phyloP scores from a whole-genome alignment of 2,113 vertebrate genomes.

The Mastomys coucha region DNA sequence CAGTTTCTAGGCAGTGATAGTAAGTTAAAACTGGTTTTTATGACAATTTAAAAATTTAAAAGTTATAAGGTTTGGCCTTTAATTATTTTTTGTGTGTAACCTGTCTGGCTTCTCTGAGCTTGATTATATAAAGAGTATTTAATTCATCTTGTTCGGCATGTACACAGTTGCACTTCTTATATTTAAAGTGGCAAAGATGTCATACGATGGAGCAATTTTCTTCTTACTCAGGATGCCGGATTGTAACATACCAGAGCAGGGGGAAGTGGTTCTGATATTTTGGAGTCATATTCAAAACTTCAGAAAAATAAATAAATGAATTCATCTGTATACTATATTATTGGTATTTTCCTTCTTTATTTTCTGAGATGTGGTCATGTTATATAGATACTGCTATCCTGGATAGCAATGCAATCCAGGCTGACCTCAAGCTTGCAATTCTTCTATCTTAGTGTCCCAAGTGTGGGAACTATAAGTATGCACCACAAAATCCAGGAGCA shows the following conservation, averaged over 20 bases:
- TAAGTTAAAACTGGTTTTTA: not conserved
- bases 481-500: not conserved
- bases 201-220: not conserved
- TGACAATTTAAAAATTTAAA: not conserved
- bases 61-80: not conserved
- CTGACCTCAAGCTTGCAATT: not conserved
- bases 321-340: not conserved
- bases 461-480: no score
- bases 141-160: not conserved
- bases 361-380: not conserved
- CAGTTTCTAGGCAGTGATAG: not conserved
- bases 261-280: conserved; percentile 55
- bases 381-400: not conserved
- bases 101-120: not conserved
- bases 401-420: not conserved
- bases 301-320: not conserved
- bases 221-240: conserved; percentile 64
- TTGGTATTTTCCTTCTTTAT: not conserved
- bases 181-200: not conserved
- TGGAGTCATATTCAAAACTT: not conserved
- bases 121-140: not conserved
- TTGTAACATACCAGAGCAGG: not conserved
- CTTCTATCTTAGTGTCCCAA: not conserved
- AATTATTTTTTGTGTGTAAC: not conserved
- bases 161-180: not conserved